Evolutionary conservation across 2,797 vertebrate species (phyloP), one percentile per base, ranked within the genome.

Genomic region (Hozukius guyotensis): DNA sequence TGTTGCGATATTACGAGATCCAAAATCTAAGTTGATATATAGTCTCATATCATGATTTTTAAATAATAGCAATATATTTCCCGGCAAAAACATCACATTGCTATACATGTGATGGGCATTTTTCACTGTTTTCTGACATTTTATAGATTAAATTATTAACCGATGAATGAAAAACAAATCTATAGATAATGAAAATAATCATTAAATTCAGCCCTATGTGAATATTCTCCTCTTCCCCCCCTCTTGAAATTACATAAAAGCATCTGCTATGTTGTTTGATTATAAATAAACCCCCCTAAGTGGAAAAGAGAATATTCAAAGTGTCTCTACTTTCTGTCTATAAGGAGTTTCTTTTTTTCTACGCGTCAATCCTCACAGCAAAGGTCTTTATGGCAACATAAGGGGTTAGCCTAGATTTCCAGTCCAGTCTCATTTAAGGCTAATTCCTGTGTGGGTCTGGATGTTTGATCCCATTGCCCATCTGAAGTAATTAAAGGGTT

Each of bases 401-500:
- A 86, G 83, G 89, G 81, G 89, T 85, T 88, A 85, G 90, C 90
- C 89, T 87, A 81, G 75, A 83, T 90, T 88, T 89, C 25, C 82
- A 83, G 85, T 89, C 92, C 93, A 81, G 87, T 91, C 94, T 94
- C 92, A 93, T 94, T 95, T 94, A 96, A 94, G 92, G 93, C 90
- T 90, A 92, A 93, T 93, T 94, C 94, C 95, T 95, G 89, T 83
- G 92, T 93, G 94, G 94, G 87, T 88, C 90, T 87, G 88, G 88
- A 91, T 91, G 95, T 95, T 95, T 95, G 93, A 95, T 96, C 95
- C 94, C 92, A 86, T 94, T 92, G 94, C 95, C 95, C 95, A 96
- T 95, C 95, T 95, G 95, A 96, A 94, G 96, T 96, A 95, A 96
- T 96, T 96, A 96, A 96, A 96, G 96, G 95, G 95, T 96, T 96